phyloP scores from a whole-genome alignment of 2,888 invertebrate genomes.

The Diarsia mendica region DNA sequence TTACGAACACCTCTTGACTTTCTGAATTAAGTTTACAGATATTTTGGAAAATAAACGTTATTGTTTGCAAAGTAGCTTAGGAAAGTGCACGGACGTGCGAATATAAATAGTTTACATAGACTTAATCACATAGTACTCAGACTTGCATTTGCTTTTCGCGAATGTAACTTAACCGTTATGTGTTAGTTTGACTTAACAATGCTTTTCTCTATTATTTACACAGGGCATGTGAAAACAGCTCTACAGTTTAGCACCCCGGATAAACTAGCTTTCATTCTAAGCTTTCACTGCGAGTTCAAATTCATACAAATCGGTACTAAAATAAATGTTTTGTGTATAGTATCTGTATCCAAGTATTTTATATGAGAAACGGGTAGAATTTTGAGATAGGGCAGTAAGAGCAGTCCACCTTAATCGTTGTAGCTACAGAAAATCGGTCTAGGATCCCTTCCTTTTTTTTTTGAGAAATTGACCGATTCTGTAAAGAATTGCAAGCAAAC shows the following conservation, averaged over 20 bases:
- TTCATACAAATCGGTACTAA: background rate
- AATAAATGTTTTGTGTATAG: background rate
- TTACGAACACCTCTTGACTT: background rate
- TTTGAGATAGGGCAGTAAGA: background rate
- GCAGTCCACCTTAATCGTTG: background rate
- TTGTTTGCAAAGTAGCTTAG: conserved; percentile 4
- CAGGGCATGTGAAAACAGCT: conserved; percentile 17
- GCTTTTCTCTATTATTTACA: conserved; percentile 33
- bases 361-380: background rate
- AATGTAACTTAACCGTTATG: conserved; percentile 35
- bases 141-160: conserved; percentile 50
- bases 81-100: conserved; percentile 29
- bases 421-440: background rate
- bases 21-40: background rate
- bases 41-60: background rate
- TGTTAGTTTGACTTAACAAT: conserved; percentile 48
- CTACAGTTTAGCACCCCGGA: conserved; percentile 1
- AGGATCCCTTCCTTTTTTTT: background rate
- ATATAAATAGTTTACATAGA: conserved; percentile 51
- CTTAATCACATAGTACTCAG: conserved; percentile 44
- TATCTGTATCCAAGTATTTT: background rate
- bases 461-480: background rate
- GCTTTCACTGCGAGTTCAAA: background rate
- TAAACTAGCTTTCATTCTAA: background rate
- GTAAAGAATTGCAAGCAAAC: background rate